phyloP scores from a whole-genome alignment of 2,797 vertebrate species.

The Enteromius thamalakanensis region DNA sequence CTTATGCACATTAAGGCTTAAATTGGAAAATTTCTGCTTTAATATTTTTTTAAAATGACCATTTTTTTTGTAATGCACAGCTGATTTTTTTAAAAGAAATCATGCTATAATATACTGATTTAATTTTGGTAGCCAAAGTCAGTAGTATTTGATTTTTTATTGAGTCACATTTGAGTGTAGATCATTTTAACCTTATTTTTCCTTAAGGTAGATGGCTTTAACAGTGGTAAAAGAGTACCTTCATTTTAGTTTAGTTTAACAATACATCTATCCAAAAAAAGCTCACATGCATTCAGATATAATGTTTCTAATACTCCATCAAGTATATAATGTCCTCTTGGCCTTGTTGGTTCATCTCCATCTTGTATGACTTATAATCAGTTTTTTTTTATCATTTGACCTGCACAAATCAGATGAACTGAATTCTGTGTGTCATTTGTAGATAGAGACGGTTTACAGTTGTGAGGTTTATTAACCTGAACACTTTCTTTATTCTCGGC shows the following conservation, averaged over 20 bases:
- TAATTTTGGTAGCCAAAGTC: neutral
- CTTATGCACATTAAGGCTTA: neutral
- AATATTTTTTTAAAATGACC: neutral
- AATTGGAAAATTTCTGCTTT: neutral
- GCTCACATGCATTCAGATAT: neutral
- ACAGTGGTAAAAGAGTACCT: neutral
- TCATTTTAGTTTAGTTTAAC: neutral
- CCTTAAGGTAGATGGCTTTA: neutral
- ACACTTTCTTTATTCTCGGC: neutral
- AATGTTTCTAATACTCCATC: neutral
- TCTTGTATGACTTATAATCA: constrained; percentile 15
- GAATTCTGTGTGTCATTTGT: neutral
- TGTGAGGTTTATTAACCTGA: constrained; percentile 19
- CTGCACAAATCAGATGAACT: constrained; percentile 5
- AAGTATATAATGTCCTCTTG: neutral
- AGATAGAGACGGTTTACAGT: neutral
- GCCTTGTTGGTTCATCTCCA: constrained; percentile 13
- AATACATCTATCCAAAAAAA: neutral
- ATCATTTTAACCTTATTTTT: neutral
- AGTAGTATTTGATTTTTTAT: neutral
- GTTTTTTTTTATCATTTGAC: constrained; percentile 15
- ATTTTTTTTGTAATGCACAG: neutral
- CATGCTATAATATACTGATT: neutral
- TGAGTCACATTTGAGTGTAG: neutral
- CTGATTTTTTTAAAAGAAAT: neutral